Percentiles rank a stretch among this genome's conserved stretches.
phyloP scores from a whole-genome alignment of 2,797 vertebrate genomes.

The Coregonus suidteri region DNA sequence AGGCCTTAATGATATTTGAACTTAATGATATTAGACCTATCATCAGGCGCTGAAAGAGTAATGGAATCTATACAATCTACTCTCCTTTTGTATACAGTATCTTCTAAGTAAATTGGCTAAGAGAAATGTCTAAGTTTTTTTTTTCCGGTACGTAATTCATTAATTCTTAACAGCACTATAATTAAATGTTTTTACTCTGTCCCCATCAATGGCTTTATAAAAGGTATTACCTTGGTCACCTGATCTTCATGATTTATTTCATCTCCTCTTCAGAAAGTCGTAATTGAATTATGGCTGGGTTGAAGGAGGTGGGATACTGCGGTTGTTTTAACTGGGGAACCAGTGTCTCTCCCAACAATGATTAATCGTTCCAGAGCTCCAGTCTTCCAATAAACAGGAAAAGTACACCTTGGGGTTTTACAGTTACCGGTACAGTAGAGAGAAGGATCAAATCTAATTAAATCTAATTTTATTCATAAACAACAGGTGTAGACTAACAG shows the following conservation, averaged over 20 bases:
- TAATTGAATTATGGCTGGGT: slow-evolving; percentile 68
- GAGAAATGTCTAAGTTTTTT: too few relatives aligned
- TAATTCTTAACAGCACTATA: slow-evolving; percentile 9
- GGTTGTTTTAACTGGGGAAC: slow-evolving; percentile 65
- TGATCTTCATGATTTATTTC: slow-evolving; percentile 61
- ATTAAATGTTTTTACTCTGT: slow-evolving; percentile 7
- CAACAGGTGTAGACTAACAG: too few relatives aligned
- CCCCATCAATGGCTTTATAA: slow-evolving; percentile 33
- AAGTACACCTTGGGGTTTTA: slow-evolving; percentile 66
- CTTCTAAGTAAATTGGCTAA: neutral
- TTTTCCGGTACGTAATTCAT: neutral
- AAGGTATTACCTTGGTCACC: slow-evolving; percentile 29
- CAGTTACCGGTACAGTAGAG: slow-evolving; percentile 18
- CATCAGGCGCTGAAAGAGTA: neutral
- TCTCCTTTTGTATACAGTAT: neutral
- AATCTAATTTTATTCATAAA: too few relatives aligned
- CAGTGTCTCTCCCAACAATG: slow-evolving; percentile 54
- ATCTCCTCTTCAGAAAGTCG: slow-evolving; percentile 49
- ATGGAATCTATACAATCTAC: neutral
- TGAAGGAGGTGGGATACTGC: slow-evolving; percentile 57
- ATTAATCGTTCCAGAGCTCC: slow-evolving; percentile 63
- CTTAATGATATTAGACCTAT: neutral
- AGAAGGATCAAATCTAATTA: neutral
- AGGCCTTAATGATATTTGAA: neutral
- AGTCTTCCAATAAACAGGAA: slow-evolving; percentile 55